Evolutionary conservation across 2,113 vertebrate genomes (phyloP).

Genomic region (Muntiacus muntjak): DNA sequence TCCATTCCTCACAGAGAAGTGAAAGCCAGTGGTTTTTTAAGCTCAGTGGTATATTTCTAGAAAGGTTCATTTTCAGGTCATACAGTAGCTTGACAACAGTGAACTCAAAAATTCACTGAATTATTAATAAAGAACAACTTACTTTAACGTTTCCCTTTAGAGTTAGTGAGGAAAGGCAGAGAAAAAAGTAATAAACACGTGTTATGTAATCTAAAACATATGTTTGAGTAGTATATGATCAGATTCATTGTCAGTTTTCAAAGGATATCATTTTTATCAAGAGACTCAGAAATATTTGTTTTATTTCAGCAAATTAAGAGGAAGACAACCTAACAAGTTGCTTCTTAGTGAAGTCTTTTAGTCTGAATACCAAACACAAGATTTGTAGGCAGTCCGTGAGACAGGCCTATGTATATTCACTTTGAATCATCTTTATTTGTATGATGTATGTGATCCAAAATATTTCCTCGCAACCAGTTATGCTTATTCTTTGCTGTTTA

Average conservation of each 20-base stretch:
- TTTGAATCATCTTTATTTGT: constrained; percentile 51
- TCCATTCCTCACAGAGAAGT: background rate
- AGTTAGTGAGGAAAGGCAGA: background rate
- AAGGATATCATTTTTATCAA: constrained; percentile 58
- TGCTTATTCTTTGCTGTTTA: constrained; percentile 64
- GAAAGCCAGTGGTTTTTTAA: constrained; percentile 3
- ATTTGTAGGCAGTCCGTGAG: constrained; percentile 37
- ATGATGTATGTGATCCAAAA: constrained; percentile 46
- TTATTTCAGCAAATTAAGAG: constrained; percentile 52
- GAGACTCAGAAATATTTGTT: constrained; percentile 47
- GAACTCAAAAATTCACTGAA: constrained; percentile 41
- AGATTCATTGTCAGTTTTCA: constrained; percentile 20
- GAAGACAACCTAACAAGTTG: constrained; percentile 44
- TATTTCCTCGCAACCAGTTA: background rate
- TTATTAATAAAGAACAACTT: constrained; percentile 50
- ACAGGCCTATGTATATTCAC: background rate
- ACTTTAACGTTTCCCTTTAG: constrained; percentile 54
- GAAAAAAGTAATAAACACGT: background rate
- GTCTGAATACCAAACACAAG: constrained; percentile 60
- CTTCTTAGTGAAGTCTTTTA: constrained; percentile 39
- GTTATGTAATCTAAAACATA: constrained; percentile 21
- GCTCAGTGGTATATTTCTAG: background rate
- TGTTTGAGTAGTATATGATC: constrained; percentile 45
- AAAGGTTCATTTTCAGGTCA: constrained; percentile 23
- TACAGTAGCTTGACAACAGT: constrained; percentile 29